Base-by-base conservation (phyloP, 2,797 vertebrate genomes). In the Eulemur albifrons region DNA sequence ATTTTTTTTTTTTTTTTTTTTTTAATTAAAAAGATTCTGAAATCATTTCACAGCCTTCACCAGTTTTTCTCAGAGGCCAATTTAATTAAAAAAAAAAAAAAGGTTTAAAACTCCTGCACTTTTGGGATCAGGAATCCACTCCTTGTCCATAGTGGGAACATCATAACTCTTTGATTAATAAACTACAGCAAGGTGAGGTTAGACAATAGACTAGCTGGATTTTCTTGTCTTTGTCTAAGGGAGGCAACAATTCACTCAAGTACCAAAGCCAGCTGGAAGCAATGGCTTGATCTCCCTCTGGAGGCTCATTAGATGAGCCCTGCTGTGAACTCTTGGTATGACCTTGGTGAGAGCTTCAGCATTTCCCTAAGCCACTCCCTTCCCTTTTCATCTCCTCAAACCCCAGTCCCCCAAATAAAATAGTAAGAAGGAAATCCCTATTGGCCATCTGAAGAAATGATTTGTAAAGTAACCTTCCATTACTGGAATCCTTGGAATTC, bases 101-200 rank as follows among this genome's bases (percentile, higher is more conserved):
- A 38, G 12, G 2, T 82, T 88, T 79, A 67, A 96, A 94, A 92
- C 9, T 13, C 27, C 45, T 89, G 32, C 10, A 80, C 1, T 89
- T 80, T 43, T 7, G 27, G 23, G 35, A 86, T 91, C 25, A 45
- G 54, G 48, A 93, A 65, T 38, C n/a, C 27, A 12, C 12, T 75
- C 21, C 57, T 70, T 90, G 48, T 54, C 81, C 15, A 76, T 1
- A 86, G 59, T 32, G 12, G 14, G 15, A 35, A 69, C 30, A 76
- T 35, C 93, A 43, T 91, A 85, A 83, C 21, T 84, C 32, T 97
- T 35, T 65, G 52, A 89, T 92, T 93, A 93, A 90, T 88, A 88
- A 91, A 92, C 38, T 23, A 90, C 2, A 95, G 32, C n/a, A 83
- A 70, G 2, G 27, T 73, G 27, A 95, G 17, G 3, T 94, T 73